These are phyloP conservation scores for Ranitomeya imitator DNA, from an alignment of 2,113 vertebrate genomes.

Conservation along the genomic window DNA sequence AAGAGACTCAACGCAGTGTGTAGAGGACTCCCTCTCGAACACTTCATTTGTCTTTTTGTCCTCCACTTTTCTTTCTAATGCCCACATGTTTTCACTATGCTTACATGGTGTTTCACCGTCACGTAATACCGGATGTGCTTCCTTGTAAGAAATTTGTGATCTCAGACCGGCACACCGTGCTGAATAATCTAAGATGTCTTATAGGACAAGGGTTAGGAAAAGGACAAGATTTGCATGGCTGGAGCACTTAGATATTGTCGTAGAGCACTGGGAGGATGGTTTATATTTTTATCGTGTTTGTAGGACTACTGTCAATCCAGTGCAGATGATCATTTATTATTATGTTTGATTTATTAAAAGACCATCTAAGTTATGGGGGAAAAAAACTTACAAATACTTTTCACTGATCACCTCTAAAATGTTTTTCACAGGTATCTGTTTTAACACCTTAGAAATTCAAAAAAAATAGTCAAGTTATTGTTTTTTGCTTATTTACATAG, in stretches of 20 bases:
- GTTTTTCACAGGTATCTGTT: too few relatives aligned
- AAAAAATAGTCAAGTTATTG: too few relatives aligned
- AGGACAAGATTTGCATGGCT: background rate
- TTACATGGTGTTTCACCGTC: background rate
- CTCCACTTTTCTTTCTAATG: conserved; percentile 11
- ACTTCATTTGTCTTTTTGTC: background rate
- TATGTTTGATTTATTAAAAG: background rate
- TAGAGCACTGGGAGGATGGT: background rate
- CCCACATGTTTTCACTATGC: conserved; percentile 48
- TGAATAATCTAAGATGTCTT: background rate
- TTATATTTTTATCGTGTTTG: background rate
- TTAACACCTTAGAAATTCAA: too few relatives aligned
- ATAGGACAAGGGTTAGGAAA: background rate
- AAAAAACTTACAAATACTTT: too few relatives aligned
- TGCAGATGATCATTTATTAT: background rate
- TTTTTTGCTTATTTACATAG: too few relatives aligned
- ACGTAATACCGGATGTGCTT: conserved; percentile 16
- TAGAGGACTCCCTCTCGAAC: background rate
- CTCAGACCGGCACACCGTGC: background rate
- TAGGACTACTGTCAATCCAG: background rate
- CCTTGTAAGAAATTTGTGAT: background rate
- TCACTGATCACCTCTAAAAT: too few relatives aligned
- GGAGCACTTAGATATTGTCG: background rate
- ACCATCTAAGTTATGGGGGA: too few relatives aligned
- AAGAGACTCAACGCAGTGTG: background rate